Percentiles rank a stretch among this genome's conserved stretches.
phyloP scores from a whole-genome alignment of 2,888 invertebrate genomes.

The Caradrina clavipalpis region DNA sequence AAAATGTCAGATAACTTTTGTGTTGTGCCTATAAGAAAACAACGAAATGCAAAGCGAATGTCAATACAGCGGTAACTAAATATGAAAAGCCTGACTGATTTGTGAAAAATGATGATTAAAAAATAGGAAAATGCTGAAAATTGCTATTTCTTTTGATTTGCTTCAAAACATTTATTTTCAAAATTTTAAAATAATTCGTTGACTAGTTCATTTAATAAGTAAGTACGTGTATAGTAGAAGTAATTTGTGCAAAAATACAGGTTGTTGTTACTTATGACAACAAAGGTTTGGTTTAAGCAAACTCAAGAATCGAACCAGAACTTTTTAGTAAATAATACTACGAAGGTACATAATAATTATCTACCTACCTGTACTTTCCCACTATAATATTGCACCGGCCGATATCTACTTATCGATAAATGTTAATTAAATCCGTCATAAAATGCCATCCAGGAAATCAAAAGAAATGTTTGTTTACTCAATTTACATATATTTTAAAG shows the following conservation, averaged over 20 bases:
- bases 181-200: no score
- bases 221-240: no score
- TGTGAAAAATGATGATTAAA: background rate
- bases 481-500: no score
- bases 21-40: background rate
- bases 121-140: background rate
- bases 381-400: background rate
- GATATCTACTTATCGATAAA: background rate
- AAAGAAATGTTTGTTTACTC: background rate
- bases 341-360: background rate
- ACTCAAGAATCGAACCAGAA: slow-evolving; percentile 7
- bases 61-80: background rate
- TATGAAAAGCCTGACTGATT: background rate
- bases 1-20: background rate
- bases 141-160: background rate
- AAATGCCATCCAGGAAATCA: background rate
- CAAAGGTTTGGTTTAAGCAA: background rate
- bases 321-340: no score
- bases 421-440: background rate
- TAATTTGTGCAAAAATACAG: background rate
- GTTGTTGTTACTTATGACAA: background rate
- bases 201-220: background rate
- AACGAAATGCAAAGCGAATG: background rate
- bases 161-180: background rate
- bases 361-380: background rate